phyloP scores from a whole-genome alignment of 2,113 vertebrate species.

The Pungitius pungitius region DNA sequence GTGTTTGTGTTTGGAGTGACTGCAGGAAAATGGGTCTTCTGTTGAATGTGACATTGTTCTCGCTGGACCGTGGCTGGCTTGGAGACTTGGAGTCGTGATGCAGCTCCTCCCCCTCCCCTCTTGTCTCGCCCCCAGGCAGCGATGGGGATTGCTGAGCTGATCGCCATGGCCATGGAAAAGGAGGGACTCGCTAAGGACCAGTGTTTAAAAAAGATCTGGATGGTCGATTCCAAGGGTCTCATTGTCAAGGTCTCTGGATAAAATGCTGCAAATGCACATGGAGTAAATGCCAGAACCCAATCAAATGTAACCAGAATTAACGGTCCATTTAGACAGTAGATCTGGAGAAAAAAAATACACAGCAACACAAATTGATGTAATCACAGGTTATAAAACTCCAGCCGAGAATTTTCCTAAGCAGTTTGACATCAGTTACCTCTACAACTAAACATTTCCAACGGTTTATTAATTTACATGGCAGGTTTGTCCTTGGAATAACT shows the following conservation, averaged over 20 bases:
- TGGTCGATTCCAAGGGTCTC: constrained; percentile 98
- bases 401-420: not conserved
- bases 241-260: constrained; percentile 89
- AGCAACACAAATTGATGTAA: not conserved
- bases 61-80: not conserved
- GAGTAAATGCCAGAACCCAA: not conserved
- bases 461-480: constrained; percentile 21
- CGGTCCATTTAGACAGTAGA: not conserved
- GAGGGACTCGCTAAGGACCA: constrained; percentile 85
- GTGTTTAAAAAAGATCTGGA: constrained; percentile 91
- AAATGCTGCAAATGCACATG: not conserved
- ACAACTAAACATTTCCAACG: constrained; percentile 1
- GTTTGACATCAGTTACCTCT: constrained; percentile 7
- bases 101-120: not conserved
- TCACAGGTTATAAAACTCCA: not conserved
- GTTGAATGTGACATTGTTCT: not conserved
- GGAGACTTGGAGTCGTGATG: not conserved
- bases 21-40: not conserved
- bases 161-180: constrained; percentile 96
- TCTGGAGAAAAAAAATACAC: not conserved
- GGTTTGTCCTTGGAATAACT: constrained; percentile 7
- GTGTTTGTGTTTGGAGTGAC: too few relatives aligned
- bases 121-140: constrained; percentile 84
- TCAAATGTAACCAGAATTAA: not conserved
- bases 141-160: constrained; percentile 93